phyloP scores from a whole-genome alignment of 2,888 invertebrate species.

The Nephrotoma appendiculata region DNA sequence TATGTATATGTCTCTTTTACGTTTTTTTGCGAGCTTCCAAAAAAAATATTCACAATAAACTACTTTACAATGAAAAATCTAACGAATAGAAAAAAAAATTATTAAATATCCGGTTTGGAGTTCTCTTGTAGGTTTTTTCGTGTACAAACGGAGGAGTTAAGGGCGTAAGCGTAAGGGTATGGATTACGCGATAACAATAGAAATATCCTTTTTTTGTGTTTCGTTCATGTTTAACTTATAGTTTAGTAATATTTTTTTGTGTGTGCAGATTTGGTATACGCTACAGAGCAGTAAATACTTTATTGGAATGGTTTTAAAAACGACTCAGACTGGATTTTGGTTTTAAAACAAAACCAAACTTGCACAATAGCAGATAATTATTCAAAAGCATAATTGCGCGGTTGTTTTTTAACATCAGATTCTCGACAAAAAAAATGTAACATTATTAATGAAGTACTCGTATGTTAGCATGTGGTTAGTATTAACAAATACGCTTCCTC shows the following conservation, averaged over 20 bases:
- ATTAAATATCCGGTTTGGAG: neutral
- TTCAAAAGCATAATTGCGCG: neutral
- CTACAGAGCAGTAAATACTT: neutral
- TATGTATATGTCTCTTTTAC: neutral
- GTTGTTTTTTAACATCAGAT: neutral
- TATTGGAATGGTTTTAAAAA: neutral
- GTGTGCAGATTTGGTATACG: neutral
- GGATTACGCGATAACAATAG: neutral
- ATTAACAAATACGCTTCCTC: no score
- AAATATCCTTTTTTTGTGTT: neutral
- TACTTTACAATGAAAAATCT: neutral
- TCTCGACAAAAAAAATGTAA: no score
- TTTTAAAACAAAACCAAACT: neutral
- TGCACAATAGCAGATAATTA: neutral
- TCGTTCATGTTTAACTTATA: neutral
- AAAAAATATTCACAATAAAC: neutral
- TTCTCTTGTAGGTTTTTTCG: neutral
- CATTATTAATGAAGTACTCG: no score
- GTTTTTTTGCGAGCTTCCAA: neutral
- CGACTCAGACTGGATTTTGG: neutral
- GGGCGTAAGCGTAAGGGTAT: neutral
- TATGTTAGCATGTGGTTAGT: no score
- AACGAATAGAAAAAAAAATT: neutral
- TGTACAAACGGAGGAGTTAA: neutral
- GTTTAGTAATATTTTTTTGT: neutral